Evolutionary conservation across 2,113 vertebrate genomes (phyloP).

Genomic region (Cheirogaleus medius): DNA sequence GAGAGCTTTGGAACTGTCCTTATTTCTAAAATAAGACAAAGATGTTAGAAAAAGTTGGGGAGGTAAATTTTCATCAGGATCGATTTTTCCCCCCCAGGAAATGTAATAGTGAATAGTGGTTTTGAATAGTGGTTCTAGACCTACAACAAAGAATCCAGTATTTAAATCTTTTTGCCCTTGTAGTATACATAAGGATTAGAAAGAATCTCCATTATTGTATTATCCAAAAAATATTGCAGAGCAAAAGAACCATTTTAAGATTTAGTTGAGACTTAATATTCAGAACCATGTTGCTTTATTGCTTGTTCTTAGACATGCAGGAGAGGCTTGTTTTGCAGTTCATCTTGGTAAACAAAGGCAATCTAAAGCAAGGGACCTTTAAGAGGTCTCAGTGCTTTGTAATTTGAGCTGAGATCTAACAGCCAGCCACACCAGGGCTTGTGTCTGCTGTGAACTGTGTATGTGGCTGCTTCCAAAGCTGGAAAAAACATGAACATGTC

Average conservation of each 20-base stretch:
- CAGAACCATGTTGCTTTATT: background rate
- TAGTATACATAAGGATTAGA: background rate
- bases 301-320: background rate
- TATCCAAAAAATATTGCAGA: background rate
- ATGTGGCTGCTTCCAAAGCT: background rate
- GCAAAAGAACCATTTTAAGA: background rate
- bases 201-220: background rate
- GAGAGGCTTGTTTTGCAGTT: background rate
- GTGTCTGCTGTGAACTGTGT: background rate
- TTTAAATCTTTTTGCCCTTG: background rate
- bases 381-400: background rate
- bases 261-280: background rate
- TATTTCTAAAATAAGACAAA: slow-evolving; percentile 15
- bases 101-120: no score
- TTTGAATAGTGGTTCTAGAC: slow-evolving; percentile 10
- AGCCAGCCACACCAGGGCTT: background rate
- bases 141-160: background rate
- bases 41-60: background rate
- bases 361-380: background rate
- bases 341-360: background rate
- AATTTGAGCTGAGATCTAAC: background rate
- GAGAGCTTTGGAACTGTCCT: background rate
- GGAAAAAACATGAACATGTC: background rate
- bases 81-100: background rate
- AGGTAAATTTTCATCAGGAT: slow-evolving; percentile 18